Evolutionary conservation across 2,797 vertebrate species (phyloP).

Genomic region (Balearica regulorum): DNA sequence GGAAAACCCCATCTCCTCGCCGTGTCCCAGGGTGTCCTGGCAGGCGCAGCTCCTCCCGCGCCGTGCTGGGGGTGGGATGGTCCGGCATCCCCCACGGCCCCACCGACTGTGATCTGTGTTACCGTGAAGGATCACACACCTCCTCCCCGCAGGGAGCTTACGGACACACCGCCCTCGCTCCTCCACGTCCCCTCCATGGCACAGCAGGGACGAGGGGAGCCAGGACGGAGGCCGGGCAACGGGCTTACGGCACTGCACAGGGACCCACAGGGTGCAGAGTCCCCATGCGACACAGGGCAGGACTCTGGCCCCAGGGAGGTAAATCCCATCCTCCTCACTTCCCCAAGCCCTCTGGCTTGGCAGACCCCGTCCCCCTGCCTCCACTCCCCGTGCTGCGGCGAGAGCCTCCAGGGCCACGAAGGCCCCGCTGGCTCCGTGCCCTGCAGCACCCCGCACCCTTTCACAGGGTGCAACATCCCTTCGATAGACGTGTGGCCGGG

Average conservation of each 20-base stretch:
- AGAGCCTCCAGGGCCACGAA: neutral
- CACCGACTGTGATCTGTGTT: accelerated
- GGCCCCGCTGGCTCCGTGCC: accelerated
- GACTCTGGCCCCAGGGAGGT: accelerated
- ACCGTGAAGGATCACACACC: accelerated
- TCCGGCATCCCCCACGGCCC: accelerated
- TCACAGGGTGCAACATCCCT: neutral
- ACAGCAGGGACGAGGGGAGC: accelerated
- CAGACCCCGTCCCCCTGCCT: neutral
- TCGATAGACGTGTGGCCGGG: accelerated
- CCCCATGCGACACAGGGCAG: neutral
- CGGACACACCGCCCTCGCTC: neutral
- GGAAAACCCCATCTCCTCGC: neutral
- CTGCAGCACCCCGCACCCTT: neutral
- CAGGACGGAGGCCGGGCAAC: neutral
- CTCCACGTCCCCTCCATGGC: neutral
- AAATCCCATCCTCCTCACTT: neutral
- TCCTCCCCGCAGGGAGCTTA: neutral
- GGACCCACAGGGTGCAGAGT: neutral
- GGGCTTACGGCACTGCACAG: neutral
- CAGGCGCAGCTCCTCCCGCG: neutral
- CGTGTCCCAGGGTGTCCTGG: neutral
- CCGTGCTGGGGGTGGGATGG: neutral
- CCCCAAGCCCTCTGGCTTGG: neutral
- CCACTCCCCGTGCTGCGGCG: accelerated